These are phyloP conservation scores for Sthenelais limicola DNA, from an alignment of 2,888 invertebrate genomes.

Conservation along the genomic window DNA sequence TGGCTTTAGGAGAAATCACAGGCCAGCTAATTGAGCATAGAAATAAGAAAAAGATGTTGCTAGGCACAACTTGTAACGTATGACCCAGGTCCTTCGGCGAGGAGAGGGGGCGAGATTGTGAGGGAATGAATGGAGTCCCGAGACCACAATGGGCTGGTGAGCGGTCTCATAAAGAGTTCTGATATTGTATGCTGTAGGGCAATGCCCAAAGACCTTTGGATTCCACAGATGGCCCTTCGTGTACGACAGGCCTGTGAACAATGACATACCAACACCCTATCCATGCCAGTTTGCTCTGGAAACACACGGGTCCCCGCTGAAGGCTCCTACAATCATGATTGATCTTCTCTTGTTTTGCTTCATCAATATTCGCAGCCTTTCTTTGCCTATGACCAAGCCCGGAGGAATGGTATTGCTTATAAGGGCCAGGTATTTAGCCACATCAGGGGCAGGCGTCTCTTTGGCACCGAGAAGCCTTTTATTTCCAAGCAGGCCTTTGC, in stretches of 20 bases:
- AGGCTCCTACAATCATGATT: background rate
- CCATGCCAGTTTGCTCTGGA: no score
- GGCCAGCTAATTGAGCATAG: no score
- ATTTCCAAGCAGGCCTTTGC: background rate
- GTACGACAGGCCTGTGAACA: slow-evolving; percentile 11
- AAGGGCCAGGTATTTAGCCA: background rate
- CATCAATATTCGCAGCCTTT: slow-evolving; percentile 16
- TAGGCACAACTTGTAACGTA: no score
- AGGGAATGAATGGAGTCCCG: no score
- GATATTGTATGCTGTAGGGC: no score
- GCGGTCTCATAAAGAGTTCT: no score
- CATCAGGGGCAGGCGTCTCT: background rate
- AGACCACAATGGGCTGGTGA: no score
- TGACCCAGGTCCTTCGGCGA: no score
- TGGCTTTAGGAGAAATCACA: no score
- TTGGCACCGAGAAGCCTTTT: background rate
- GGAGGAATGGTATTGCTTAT: slow-evolving; percentile 1
- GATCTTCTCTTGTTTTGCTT: slow-evolving; percentile 5
- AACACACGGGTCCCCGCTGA: background rate
- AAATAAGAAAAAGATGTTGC: no score
- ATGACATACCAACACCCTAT: slow-evolving; percentile 19
- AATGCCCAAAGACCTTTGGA: background rate
- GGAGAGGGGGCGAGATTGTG: no score
- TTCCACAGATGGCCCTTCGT: background rate
- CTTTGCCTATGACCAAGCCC: no score